A percentile compares a stretch with the other conserved stretches of the same genome.
Conservation (phyloP, 2,113 vertebrate species). For the Chroicocephalus ridibundus region DNA sequence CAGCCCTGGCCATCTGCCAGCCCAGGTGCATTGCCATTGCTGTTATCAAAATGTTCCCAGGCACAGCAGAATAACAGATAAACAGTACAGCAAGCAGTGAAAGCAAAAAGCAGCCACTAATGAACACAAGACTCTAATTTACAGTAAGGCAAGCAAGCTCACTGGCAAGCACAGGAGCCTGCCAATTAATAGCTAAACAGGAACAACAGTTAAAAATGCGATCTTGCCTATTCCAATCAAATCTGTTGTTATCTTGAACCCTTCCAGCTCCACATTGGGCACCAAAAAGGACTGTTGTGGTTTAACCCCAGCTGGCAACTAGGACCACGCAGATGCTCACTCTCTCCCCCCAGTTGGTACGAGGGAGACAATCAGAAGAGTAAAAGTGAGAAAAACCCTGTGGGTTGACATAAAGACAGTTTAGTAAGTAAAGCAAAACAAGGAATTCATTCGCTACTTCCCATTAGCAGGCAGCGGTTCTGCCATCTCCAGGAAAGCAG, state of each 20-base stretch:
- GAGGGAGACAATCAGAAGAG: not conserved
- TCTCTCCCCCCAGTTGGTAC: not conserved
- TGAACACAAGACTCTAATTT: not conserved
- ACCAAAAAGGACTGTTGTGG: not conserved
- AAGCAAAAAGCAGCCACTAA: not conserved
- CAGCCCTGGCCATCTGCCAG: not conserved
- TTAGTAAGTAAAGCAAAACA: not conserved
- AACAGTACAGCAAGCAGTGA: not conserved
- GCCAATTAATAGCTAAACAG: not conserved
- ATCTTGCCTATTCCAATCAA: not conserved
- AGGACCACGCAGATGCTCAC: not conserved
- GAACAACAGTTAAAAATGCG: not conserved
- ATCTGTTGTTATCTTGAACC: not conserved
- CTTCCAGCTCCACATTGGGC: not conserved
- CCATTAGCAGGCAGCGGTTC: not conserved
- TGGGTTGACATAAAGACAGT: not conserved
- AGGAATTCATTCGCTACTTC: not conserved
- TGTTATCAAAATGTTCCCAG: not conserved
- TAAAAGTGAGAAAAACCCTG: not conserved
- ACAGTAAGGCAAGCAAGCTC: not conserved
- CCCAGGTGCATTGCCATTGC: not conserved
- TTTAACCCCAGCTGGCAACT: not conserved
- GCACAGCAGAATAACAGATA: not conserved
- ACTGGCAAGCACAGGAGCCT: not conserved
- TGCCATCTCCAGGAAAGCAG: not conserved